phyloP scores from a whole-genome alignment of 2,113 vertebrate genomes.

The Thamnophis sirtalis region DNA sequence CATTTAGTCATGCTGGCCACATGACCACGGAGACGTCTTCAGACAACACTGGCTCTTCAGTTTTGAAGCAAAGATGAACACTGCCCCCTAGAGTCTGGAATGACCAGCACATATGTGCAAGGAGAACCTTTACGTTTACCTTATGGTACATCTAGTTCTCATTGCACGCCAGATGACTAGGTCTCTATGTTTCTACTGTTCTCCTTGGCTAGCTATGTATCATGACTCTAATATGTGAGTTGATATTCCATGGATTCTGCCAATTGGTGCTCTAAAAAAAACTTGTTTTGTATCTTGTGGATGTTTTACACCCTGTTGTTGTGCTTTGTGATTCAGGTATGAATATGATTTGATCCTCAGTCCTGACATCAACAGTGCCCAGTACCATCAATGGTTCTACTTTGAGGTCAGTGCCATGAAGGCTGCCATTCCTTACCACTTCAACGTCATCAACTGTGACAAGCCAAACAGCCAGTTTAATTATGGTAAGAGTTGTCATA shows the following conservation, averaged over 20 bases:
- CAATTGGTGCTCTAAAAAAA: background rate
- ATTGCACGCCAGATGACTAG: background rate
- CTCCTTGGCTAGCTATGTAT: background rate
- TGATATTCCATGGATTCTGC: background rate
- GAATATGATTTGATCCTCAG: slow-evolving; percentile 92
- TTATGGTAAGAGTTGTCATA: slow-evolving; percentile 75
- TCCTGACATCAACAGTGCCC: slow-evolving; percentile 76
- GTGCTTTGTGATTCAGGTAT: slow-evolving; percentile 63
- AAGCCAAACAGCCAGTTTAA: slow-evolving; percentile 95
- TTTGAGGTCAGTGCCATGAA: slow-evolving; percentile 84
- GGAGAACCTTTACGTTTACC: too few species aligned
- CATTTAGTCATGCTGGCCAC: too few species aligned
- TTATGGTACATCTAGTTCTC: background rate
- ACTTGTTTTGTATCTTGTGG: background rate
- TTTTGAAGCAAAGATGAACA: too few species aligned
- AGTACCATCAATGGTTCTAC: slow-evolving; percentile 92
- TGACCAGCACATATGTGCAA: too few species aligned
- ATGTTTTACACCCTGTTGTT: background rate
- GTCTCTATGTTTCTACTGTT: background rate
- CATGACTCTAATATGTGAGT: background rate
- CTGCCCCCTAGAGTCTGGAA: too few species aligned
- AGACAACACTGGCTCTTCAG: too few species aligned
- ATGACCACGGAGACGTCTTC: too few species aligned
- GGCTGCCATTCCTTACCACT: slow-evolving; percentile 74
- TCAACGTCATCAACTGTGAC: slow-evolving; percentile 95